Base-by-base conservation (phyloP, 1,140 invertebrate genomes). In the Atopsyche davidsoni region DNA sequence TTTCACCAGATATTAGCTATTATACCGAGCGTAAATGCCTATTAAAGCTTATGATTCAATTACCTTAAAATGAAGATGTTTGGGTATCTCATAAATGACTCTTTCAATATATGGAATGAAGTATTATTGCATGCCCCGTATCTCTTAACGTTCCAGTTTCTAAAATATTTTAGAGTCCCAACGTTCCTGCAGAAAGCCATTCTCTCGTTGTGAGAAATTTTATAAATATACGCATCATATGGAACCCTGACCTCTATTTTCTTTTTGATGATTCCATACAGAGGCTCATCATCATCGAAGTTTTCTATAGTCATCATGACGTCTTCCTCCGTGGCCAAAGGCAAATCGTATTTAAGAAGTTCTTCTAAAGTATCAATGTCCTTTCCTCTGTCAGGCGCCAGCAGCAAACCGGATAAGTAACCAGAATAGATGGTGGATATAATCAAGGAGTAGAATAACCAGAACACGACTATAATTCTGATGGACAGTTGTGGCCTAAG, bases 151-250 rank as follows among this genome's bases (percentile, higher is more conserved):
- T 11, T 10, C 11, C 17, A 7, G 16, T 51, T 42, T 19, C 40
- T 51, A 16, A 36, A 38, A 23, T 40, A 52, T 9, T 31, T 21
- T 3, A 52, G 36, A 4, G 43, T 52, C 28, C 25, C 50, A 14
- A 28, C 24, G 34, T 52, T 52, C 13, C 43, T 45, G 24, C 50
- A 52, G 24, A 45, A 52, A 14, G 50, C 50, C 22, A 45, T 13
- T 1, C 35, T 38, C 6, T 16, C 3, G 22, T 34, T 42, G 14
- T 39, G 32, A 1, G 18, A 16, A 13, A 52, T 45, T 21, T 45
- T 17, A 2, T 14, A 16, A 16, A 52, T 31, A 4, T 24, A 31
- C 6, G 22, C 17, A 22, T 11, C 2, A 14, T 34, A 19, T 28
- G 42, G 50, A 19, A 17, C 28, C 24, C 19, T 46, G 14, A 46